Percentiles rank a stretch among this genome's conserved stretches.
These are phyloP conservation scores for Nomia melanderi DNA, from an alignment of 1,140 invertebrate genomes.

Conservation along the genomic window DNA sequence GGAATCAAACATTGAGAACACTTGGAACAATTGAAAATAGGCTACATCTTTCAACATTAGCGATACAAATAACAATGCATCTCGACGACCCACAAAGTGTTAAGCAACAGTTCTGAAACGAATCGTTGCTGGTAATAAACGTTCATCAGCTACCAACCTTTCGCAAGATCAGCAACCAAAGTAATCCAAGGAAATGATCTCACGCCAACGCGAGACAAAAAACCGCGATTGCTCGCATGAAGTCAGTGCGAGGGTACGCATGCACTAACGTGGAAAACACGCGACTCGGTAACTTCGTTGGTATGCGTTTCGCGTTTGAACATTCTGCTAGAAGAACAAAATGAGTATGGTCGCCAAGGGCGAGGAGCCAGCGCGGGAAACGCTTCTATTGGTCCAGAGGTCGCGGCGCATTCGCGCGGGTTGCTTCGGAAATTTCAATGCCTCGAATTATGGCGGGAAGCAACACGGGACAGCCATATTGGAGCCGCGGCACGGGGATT, in stretches of 20 bases:
- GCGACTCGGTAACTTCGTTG: constrained; percentile 11
- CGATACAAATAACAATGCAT: too few relatives aligned
- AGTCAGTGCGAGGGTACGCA: not conserved
- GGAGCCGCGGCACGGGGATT: not conserved
- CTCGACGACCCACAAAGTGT: too few relatives aligned
- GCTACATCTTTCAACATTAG: too few relatives aligned
- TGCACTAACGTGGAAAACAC: not conserved
- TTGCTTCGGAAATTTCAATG: constrained; percentile 61
- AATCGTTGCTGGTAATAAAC: not conserved
- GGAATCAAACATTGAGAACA: too few relatives aligned
- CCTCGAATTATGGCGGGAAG: constrained; percentile 62
- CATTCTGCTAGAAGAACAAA: constrained; percentile 23
- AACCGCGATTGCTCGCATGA: not conserved
- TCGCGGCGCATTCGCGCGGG: constrained; percentile 55
- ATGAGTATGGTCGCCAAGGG: constrained; percentile 29
- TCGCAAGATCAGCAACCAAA: not conserved
- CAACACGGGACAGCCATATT: constrained; percentile 20
- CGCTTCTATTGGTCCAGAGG: constrained; percentile 55
- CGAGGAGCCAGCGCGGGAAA: constrained; percentile 62
- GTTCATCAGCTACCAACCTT: not conserved
- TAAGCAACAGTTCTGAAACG: too few relatives aligned
- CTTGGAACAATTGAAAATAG: too few relatives aligned
- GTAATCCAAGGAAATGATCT: constrained; percentile 17
- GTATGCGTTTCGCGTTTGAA: constrained; percentile 19
- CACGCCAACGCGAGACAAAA: constrained; percentile 25